Base-by-base conservation (phyloP, 1,140 invertebrate species). In the Anastrepha ludens region DNA sequence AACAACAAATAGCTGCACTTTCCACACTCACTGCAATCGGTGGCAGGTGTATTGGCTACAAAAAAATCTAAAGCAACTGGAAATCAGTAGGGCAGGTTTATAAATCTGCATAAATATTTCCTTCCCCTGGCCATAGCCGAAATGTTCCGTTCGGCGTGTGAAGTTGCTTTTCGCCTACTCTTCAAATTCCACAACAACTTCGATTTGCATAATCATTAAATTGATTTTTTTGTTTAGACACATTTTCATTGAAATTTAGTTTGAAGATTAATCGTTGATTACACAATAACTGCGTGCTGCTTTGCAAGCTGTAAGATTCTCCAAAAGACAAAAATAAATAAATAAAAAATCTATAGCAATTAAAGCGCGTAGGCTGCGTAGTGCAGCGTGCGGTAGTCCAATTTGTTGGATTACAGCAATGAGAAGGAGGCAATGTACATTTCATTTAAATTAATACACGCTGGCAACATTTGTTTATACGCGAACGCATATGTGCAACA, bases 201-300 rank as follows among this genome's bases (percentile, higher is more conserved):
- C 39, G 17, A 74, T 74, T 74, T 74, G 39, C 67, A 74, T 74
- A 74, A 74, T 44, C 67, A 74, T 74, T 74, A 74, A 74, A 74
- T 74, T 74, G 67, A 47, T 74, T 74, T 74, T 74, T 74, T 74
- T 44, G 7, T 74, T 74, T 74, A 74, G 67, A 47, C 67, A 15
- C 41, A 74, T 47, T 74, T 74, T 47, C 41, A 74, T 47, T 47
- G 67, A 74, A 74, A 74, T 74, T 74, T 74, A 74, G 44, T 41
- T 47, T 2, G 11, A 39, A 74, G 67, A 74, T 74, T 74, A 74
- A 74, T 74, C 9, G 67, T n/a, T 74, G 6, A 74, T 74, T 74
- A 74, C 67, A 74, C 67, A 74, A 74, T 44, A 29, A 44, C 9
- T 67, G 64, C 29, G 4, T 11, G 4, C 64, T 67, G 64, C 64